phyloP scores from a whole-genome alignment of 2,888 invertebrate species.

The Anoncus sp. region DNA sequence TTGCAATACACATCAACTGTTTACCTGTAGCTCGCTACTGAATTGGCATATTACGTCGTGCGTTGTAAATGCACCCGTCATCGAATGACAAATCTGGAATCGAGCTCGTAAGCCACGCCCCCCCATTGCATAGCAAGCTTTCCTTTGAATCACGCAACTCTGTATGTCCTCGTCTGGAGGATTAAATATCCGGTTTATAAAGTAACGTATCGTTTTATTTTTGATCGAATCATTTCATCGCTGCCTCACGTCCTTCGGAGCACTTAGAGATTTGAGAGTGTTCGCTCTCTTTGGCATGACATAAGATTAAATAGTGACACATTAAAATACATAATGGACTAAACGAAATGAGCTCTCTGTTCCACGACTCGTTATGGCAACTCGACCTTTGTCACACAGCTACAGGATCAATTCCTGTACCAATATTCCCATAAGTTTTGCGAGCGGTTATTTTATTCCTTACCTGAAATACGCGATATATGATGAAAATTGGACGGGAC shows the following conservation, averaged over 20 bases:
- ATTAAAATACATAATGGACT: not conserved
- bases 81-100: slow-evolving; percentile 50
- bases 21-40: slow-evolving; percentile 28
- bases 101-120: slow-evolving; percentile 1
- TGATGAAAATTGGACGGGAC: too few species aligned
- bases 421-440: too few species aligned
- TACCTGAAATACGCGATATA: too few species aligned
- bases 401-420: too few species aligned
- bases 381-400: not conserved
- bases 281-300: not conserved
- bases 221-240: slow-evolving; percentile 26
- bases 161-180: slow-evolving; percentile 44
- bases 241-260: slow-evolving; percentile 19
- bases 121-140: slow-evolving; percentile 20
- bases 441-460: too few species aligned
- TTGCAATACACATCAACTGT: slow-evolving; percentile 19
- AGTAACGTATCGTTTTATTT: slow-evolving; percentile 19
- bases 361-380: not conserved
- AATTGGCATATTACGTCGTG: slow-evolving; percentile 32
- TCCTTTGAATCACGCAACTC: slow-evolving; percentile 50
- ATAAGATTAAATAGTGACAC: slow-evolving; percentile 8
- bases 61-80: slow-evolving; percentile 44
- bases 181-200: slow-evolving; percentile 46
- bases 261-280: not conserved
- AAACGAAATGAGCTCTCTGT: not conserved